Conservation (phyloP, 2,888 invertebrate genomes). For the Andrena fulva region DNA sequence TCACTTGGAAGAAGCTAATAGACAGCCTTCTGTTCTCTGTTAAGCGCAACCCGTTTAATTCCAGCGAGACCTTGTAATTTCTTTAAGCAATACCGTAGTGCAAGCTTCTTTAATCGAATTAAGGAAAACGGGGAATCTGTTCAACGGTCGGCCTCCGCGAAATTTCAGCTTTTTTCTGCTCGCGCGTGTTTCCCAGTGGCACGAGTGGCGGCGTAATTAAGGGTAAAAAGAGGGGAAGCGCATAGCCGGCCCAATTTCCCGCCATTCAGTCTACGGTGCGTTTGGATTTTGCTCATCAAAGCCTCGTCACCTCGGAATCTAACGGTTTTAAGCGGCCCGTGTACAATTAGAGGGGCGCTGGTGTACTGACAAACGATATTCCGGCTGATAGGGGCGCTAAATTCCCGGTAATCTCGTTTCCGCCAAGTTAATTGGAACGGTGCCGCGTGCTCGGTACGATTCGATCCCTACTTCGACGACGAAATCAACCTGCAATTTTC, state of each 20-base stretch:
- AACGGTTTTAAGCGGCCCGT: conserved; percentile 45
- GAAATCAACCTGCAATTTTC: conserved; percentile 25
- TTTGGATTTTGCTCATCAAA: conserved; percentile 43
- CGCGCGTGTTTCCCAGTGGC: neutral
- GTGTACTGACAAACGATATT: conserved; percentile 47
- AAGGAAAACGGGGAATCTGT: neutral
- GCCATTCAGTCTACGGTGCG: conserved; percentile 37
- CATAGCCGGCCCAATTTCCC: conserved; percentile 31
- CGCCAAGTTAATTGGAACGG: conserved; percentile 41
- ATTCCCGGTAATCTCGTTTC: conserved; percentile 53
- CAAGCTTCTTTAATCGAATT: neutral
- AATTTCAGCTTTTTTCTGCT: neutral
- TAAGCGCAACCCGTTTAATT: neutral
- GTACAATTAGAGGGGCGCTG: conserved; percentile 43
- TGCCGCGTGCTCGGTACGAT: conserved; percentile 20
- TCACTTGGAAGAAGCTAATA: neutral
- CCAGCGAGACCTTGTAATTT: neutral
- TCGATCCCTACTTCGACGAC: conserved; percentile 29
- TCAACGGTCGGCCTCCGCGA: neutral
- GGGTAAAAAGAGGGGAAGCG: neutral
- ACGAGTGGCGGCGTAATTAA: neutral
- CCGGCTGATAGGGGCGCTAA: conserved; percentile 46
- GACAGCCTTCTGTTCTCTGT: neutral
- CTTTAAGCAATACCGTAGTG: neutral
- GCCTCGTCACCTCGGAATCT: conserved; percentile 40